These are phyloP conservation scores for Scatophagus argus DNA, from an alignment of 2,113 vertebrate species.

Conservation along the genomic window DNA sequence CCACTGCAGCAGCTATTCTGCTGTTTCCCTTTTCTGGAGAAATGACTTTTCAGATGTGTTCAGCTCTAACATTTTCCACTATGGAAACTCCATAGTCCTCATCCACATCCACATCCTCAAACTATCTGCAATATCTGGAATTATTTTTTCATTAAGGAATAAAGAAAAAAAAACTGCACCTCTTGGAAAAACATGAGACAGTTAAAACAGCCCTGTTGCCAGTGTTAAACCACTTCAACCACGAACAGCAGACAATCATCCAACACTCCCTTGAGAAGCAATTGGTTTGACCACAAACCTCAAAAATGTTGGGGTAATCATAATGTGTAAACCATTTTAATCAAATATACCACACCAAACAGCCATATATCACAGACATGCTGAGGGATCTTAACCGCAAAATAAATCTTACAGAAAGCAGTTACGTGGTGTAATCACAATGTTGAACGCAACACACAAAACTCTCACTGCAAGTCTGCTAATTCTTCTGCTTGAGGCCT, in stretches of 20 bases:
- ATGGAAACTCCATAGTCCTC: slow-evolving; percentile 31
- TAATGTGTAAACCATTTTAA: slow-evolving; percentile 58
- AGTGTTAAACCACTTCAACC: slow-evolving; percentile 52
- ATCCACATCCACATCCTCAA: too few relatives aligned
- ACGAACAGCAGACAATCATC: slow-evolving; percentile 44
- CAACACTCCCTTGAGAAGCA: slow-evolving; percentile 8
- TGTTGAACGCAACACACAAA: slow-evolving; percentile 13
- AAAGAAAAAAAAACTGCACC: neutral
- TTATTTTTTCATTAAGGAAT: slow-evolving; percentile 46
- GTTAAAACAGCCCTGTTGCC: slow-evolving; percentile 9
- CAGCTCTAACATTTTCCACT: slow-evolving; percentile 27
- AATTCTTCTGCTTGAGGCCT: slow-evolving; percentile 15
- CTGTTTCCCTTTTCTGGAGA: neutral
- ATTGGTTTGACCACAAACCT: slow-evolving; percentile 55
- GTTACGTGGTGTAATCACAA: neutral
- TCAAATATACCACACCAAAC: slow-evolving; percentile 57
- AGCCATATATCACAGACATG: slow-evolving; percentile 31
- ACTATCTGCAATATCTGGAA: slow-evolving; percentile 17
- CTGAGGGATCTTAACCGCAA: slow-evolving; percentile 19
- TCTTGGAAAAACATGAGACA: slow-evolving; percentile 48
- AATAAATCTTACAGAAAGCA: slow-evolving; percentile 16
- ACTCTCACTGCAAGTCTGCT: neutral
- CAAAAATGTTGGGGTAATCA: slow-evolving; percentile 57
- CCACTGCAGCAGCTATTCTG: slow-evolving; percentile 23
- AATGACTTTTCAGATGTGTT: slow-evolving; percentile 10